Percentiles rank a stretch among this genome's conserved stretches.
phyloP scores from a whole-genome alignment of 2,797 vertebrate species.

The Peromyscus nudipes region DNA sequence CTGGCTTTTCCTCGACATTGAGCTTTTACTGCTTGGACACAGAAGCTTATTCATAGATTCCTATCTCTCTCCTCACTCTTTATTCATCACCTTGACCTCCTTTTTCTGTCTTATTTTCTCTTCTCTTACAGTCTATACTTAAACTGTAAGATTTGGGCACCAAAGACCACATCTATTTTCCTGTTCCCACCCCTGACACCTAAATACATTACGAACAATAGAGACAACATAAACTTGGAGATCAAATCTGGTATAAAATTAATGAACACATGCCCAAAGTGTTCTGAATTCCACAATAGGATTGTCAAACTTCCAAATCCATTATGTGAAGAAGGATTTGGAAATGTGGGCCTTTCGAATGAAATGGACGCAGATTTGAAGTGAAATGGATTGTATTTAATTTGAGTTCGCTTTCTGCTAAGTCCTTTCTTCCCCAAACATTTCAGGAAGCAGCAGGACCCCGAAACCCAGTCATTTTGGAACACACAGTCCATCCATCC shows the following conservation, averaged over 20 bases:
- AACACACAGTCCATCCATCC: not conserved
- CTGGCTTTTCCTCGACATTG: not conserved
- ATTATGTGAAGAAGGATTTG: not conserved
- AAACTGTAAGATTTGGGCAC: not conserved
- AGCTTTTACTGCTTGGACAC: not conserved
- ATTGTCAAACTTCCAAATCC: conserved; percentile 9
- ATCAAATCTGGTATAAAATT: conserved; percentile 31
- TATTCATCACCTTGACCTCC: not conserved
- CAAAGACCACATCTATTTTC: not conserved
- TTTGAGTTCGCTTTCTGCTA: not conserved
- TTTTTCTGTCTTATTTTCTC: not conserved
- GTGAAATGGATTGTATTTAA: conserved; percentile 33
- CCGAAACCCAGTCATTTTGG: conserved; percentile 39
- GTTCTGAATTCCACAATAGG: not conserved
- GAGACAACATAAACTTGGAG: not conserved
- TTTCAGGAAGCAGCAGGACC: conserved; percentile 27
- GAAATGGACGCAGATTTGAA: not conserved
- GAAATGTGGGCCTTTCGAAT: not conserved
- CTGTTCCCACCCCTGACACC: not conserved
- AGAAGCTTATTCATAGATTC: not conserved
- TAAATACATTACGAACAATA: conserved; percentile 14
- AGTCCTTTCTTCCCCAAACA: conserved; percentile 21
- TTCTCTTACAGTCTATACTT: not conserved
- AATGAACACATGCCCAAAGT: not conserved
- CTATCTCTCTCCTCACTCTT: not conserved